Percentiles rank a stretch among this genome's conserved stretches.
These are phyloP conservation scores for Alfaro cultratus DNA, from an alignment of 2,797 vertebrate genomes.

Conservation along the genomic window DNA sequence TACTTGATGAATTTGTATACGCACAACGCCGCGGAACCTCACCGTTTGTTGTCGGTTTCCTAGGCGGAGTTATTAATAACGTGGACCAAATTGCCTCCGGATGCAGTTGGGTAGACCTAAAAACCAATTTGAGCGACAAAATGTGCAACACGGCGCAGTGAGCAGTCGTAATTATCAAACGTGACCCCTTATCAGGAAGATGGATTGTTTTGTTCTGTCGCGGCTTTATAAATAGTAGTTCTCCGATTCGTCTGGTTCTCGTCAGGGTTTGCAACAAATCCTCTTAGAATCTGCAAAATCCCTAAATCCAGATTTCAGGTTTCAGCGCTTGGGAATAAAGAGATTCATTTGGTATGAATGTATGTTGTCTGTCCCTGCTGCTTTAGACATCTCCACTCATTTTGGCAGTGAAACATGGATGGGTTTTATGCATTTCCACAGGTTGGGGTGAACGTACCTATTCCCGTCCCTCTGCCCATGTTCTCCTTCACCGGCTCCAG, in stretches of 20 bases:
- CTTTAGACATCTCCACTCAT: not conserved
- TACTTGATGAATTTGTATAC: constrained; percentile 1
- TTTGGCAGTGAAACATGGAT: not conserved
- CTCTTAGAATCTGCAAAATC: not conserved
- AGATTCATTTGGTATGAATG: not conserved
- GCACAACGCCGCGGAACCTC: not conserved
- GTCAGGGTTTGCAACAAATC: not conserved
- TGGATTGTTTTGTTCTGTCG: not conserved
- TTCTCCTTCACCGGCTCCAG: constrained; percentile 98
- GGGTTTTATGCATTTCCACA: constrained; percentile 58
- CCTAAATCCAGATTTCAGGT: constrained; percentile 1
- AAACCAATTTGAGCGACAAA: not conserved
- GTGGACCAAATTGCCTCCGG: not conserved
- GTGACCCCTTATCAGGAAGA: not conserved
- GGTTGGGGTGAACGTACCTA: constrained; percentile 97
- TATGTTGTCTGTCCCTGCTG: not conserved
- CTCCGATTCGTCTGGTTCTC: not conserved
- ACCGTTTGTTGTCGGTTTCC: not conserved
- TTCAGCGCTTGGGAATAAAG: not conserved
- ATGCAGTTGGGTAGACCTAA: not conserved
- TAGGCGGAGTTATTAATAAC: constrained; percentile 3
- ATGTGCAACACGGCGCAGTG: not conserved
- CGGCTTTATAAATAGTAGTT: not conserved
- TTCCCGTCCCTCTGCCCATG: constrained; percentile 98
- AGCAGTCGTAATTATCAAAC: not conserved